Percentiles rank a stretch among this genome's conserved stretches.
Conservation (phyloP, 2,888 invertebrate species). For the Incurvaria masculella region DNA sequence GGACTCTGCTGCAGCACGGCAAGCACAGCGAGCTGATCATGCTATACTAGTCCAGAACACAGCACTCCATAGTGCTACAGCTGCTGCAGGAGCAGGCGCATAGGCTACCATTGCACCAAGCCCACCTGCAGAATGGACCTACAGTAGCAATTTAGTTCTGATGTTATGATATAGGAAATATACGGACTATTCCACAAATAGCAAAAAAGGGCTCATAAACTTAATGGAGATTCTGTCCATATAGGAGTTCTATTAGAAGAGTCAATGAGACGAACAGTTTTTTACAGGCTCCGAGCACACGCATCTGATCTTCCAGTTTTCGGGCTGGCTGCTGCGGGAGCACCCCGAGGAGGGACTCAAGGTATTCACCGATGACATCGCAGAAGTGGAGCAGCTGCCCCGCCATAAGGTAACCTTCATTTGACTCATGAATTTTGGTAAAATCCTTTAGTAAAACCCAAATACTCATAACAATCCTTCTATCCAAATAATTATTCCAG, state of each 20-base stretch:
- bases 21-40: slow-evolving; percentile 94
- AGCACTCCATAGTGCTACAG: slow-evolving; percentile 89
- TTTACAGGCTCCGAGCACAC: slow-evolving; percentile 68
- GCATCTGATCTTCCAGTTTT: slow-evolving; percentile 89
- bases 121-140: slow-evolving; percentile 86
- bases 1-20: slow-evolving; percentile 78
- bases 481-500: too few relatives aligned
- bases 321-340: slow-evolving; percentile 86
- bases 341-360: slow-evolving; percentile 87
- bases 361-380: slow-evolving; percentile 83
- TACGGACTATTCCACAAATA: too few relatives aligned
- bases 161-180: too few relatives aligned
- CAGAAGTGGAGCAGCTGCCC: slow-evolving; percentile 87
- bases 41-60: slow-evolving; percentile 90
- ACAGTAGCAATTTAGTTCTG: too few relatives aligned
- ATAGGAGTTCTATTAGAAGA: too few relatives aligned
- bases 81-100: slow-evolving; percentile 74
- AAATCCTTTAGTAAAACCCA: too few relatives aligned
- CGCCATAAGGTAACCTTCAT: too few relatives aligned
- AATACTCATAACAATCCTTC: too few relatives aligned
- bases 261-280: slow-evolving; percentile 13
- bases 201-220: too few relatives aligned
- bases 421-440: too few relatives aligned
- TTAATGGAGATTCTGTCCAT: too few relatives aligned
- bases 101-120: slow-evolving; percentile 80